Conservation (phyloP, 2,113 vertebrate species). For the Neofelis nebulosa region DNA sequence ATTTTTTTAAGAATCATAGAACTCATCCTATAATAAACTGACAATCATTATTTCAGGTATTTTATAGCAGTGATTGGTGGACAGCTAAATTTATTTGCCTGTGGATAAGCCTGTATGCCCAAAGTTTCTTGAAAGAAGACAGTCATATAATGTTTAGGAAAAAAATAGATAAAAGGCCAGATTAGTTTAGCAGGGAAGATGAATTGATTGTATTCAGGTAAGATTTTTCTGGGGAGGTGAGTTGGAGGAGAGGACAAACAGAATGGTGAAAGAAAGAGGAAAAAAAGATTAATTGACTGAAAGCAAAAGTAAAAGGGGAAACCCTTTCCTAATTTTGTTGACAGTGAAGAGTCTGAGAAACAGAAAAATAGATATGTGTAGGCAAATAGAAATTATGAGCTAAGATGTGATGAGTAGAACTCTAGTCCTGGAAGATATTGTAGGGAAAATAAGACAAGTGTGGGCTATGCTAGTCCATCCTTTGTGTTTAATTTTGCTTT, state of each 20-base stretch:
- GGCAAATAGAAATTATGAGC: conserved; percentile 35
- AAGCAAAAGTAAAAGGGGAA: background rate
- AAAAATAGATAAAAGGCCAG: background rate
- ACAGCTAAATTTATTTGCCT: background rate
- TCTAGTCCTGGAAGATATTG: background rate
- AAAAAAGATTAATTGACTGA: conserved; percentile 30
- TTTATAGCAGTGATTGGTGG: background rate
- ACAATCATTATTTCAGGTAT: conserved; percentile 3
- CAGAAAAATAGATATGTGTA: background rate
- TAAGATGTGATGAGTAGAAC: background rate
- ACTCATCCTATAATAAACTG: background rate
- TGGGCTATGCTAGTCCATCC: conserved; percentile 46
- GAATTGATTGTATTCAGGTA: background rate
- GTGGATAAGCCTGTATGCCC: background rate
- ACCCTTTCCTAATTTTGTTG: background rate
- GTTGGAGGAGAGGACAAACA: background rate
- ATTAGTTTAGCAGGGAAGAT: background rate
- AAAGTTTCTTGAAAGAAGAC: background rate
- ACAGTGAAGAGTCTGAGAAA: background rate
- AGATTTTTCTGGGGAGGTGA: background rate
- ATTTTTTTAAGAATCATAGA: background rate
- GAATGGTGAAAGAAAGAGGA: background rate
- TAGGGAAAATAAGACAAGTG: conserved; percentile 33
- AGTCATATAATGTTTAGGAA: background rate
- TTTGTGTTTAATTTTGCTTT: conserved; percentile 67